phyloP scores from a whole-genome alignment of 1,140 invertebrate species.

The Lysiphlebus fabarum region DNA sequence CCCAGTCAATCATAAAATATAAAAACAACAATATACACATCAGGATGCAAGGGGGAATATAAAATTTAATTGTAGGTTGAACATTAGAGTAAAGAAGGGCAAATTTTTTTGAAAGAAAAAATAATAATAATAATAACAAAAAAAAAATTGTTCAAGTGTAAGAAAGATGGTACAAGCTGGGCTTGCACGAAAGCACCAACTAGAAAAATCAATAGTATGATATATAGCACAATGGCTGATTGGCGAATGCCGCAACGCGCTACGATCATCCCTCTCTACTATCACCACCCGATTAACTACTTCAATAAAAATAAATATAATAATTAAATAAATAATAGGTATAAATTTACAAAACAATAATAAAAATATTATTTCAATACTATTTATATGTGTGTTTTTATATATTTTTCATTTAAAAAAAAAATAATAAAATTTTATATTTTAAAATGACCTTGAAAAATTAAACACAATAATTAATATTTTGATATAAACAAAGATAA shows the following conservation, averaged over 20 bases:
- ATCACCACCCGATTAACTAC: background rate
- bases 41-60: background rate
- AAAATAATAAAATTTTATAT: no score
- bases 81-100: slow-evolving; percentile 8
- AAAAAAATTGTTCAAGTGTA: background rate
- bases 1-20: background rate
- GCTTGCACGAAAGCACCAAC: slow-evolving; percentile 27
- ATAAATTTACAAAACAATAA: no score
- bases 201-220: slow-evolving; percentile 43
- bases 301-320: background rate
- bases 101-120: slow-evolving; percentile 1
- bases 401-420: no score
- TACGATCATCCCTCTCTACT: slow-evolving; percentile 14
- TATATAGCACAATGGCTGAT: slow-evolving; percentile 38
- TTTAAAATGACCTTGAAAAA: no score
- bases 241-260: slow-evolving; percentile 32
- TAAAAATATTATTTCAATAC: no score
- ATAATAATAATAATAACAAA: background rate
- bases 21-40: background rate
- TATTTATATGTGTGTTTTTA: no score
- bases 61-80: slow-evolving; percentile 8
- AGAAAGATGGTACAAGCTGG: slow-evolving; percentile 29
- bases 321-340: slow-evolving; percentile 5
- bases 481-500: no score
- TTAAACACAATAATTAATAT: no score